These are phyloP conservation scores for Mesorhabditis belari DNA, from an alignment of 2,888 invertebrate species.

Conservation along the genomic window DNA sequence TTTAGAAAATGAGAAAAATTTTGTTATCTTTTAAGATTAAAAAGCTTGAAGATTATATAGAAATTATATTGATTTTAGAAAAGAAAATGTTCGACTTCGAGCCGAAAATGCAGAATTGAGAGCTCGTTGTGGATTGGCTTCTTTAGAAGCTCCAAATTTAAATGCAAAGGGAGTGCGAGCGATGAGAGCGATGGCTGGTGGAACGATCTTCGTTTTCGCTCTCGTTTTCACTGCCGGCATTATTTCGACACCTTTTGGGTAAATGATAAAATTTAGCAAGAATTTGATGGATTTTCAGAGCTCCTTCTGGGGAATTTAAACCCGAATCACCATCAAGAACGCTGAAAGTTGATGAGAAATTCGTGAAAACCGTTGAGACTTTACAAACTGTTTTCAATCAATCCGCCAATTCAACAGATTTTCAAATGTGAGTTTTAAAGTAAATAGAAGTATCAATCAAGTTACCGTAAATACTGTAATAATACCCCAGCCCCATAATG, in stretches of 20 bases:
- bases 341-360: not conserved
- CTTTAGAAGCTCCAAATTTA: not conserved
- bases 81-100: not conserved
- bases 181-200: not conserved
- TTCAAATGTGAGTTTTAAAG: too few relatives aligned
- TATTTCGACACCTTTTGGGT: not conserved
- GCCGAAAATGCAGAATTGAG: not conserved
- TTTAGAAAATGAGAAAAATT: too few relatives aligned
- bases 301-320: too few relatives aligned
- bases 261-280: not conserved
- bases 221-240: not conserved
- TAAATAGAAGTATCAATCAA: too few relatives aligned
- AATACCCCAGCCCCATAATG: too few relatives aligned
- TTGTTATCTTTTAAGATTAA: too few relatives aligned
- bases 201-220: not conserved
- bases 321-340: not conserved
- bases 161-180: not conserved
- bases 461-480: too few relatives aligned
- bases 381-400: not conserved
- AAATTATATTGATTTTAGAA: not conserved
- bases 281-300: too few relatives aligned
- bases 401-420: not conserved
- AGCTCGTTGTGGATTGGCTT: not conserved
- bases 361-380: too few relatives aligned
- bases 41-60: too few relatives aligned